These are phyloP conservation scores for Pyrgus malvae DNA, from an alignment of 2,888 invertebrate genomes.

Conservation along the genomic window DNA sequence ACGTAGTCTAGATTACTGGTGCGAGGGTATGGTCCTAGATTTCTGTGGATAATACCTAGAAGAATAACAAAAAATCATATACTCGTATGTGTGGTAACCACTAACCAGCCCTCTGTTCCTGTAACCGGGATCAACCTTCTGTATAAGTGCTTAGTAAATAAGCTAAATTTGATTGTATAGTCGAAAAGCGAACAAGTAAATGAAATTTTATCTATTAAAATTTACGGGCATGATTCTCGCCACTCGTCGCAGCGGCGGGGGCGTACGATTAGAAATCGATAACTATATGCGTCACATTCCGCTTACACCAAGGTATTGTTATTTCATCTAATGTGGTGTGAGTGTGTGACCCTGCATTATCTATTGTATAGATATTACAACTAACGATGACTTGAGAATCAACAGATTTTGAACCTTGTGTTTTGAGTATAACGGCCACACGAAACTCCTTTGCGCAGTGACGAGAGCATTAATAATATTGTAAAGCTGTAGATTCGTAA, in stretches of 20 bases:
- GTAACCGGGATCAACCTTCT: too few species aligned
- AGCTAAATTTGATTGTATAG: too few species aligned
- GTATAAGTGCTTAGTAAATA: too few species aligned
- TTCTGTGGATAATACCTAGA: too few species aligned
- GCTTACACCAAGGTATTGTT: constrained; percentile 59
- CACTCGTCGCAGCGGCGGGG: constrained; percentile 47
- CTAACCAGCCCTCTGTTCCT: too few species aligned
- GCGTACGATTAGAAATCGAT: constrained; percentile 76
- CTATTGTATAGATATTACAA: constrained; percentile 20
- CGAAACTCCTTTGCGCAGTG: not conserved
- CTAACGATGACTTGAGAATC: constrained; percentile 7
- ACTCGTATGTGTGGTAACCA: too few species aligned
- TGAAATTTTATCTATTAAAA: not conserved
- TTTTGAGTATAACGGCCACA: not conserved
- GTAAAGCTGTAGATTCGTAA: constrained; percentile 65
- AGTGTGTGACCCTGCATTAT: constrained; percentile 49
- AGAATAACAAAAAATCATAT: too few species aligned
- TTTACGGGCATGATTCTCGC: not conserved
- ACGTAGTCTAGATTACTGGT: too few species aligned
- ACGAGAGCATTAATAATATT: constrained; percentile 37
- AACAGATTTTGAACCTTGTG: constrained; percentile 6
- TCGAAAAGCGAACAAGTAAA: too few species aligned
- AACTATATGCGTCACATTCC: constrained; percentile 69
- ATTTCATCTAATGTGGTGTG: constrained; percentile 58
- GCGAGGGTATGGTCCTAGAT: too few species aligned